Base-by-base conservation (phyloP, 1,140 invertebrate genomes). In the Diorhabda elongata region DNA sequence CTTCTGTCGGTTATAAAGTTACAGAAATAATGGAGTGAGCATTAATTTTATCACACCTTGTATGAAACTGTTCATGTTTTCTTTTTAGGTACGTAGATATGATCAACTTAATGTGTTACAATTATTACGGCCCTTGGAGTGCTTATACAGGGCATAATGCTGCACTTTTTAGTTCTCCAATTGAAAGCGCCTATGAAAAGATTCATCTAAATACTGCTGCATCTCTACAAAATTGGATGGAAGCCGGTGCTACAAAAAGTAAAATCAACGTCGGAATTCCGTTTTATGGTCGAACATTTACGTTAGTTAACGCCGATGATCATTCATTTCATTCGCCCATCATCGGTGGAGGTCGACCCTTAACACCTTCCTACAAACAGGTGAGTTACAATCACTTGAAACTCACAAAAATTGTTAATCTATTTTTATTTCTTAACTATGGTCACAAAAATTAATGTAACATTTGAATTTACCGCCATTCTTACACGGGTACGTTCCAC, bases 1-100 rank as follows among this genome's bases (percentile, higher is more conserved):
- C 69, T 65, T 45, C 8, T 59, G 86, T 67, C 57, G 75, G 77
- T 42, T 96, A 96, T 75, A 93, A 96, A 74, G 93, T 96, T 3
- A 89, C 92, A 1, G 92, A 95, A 83, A 92, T 97, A 69, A 92
- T 92, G 45, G 95, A 96, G 84, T 96, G 77, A 82, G 71, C 70
- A 43, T 6, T 56, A 11, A 47, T 8, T 45, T 41, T 4, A 2
- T 52, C 47, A 52, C 6, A 52, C n/a, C 47, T 8, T 52, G 6
- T 52, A 8, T 52, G 4, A 52, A 3, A 52, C 6, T 3, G 3
- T 52, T 52, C 6, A 3, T 52, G 3, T 52, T 52, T 2, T n/a
- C 78, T 66, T 79, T 70, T 5, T 57, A 78, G 82, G 70, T 78
- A 82, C 60, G 75, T 90, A n/a, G 87, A 91, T 74, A 87, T 86